Conservation (phyloP, 2,888 invertebrate genomes). For the Ctenicera cuprea region DNA sequence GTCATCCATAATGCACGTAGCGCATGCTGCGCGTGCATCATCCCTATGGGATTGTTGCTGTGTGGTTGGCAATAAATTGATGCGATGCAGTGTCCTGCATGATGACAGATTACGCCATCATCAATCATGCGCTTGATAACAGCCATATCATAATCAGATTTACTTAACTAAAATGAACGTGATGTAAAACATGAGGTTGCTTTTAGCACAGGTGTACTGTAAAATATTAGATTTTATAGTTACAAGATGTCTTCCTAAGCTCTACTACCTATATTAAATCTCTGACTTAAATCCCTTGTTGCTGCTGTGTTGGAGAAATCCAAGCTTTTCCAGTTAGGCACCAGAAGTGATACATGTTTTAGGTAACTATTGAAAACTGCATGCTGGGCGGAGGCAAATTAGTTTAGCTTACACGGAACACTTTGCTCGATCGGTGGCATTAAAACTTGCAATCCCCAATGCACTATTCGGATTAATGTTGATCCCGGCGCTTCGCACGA, state of each 20-base stretch:
- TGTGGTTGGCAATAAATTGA: constrained; percentile 67
- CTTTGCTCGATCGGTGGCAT: constrained; percentile 51
- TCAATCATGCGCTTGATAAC: constrained; percentile 69
- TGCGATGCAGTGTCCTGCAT: constrained; percentile 67
- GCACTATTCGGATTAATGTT: constrained; percentile 63
- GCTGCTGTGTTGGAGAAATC: too few species aligned
- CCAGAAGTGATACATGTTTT: background rate
- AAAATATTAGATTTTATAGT: background rate
- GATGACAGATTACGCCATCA: constrained; percentile 72
- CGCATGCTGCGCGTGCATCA: constrained; percentile 14
- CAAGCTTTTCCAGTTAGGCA: too few species aligned
- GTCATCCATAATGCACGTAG: constrained; percentile 32
- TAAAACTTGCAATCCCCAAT: constrained; percentile 61
- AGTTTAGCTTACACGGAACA: constrained; percentile 37
- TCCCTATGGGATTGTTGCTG: constrained; percentile 40
- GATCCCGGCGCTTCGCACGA: constrained; percentile 61
- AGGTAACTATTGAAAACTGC: constrained; percentile 8
- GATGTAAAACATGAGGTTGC: constrained; percentile 20
- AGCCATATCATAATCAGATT: constrained; percentile 54
- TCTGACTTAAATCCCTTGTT: too few species aligned
- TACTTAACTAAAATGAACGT: constrained; percentile 31
- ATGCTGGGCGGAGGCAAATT: constrained; percentile 33
- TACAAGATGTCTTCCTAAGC: background rate
- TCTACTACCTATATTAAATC: too few species aligned
- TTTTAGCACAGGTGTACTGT: constrained; percentile 1